Base-by-base conservation (phyloP, 2,888 invertebrate species). In the Drosophila gaucha region DNA sequence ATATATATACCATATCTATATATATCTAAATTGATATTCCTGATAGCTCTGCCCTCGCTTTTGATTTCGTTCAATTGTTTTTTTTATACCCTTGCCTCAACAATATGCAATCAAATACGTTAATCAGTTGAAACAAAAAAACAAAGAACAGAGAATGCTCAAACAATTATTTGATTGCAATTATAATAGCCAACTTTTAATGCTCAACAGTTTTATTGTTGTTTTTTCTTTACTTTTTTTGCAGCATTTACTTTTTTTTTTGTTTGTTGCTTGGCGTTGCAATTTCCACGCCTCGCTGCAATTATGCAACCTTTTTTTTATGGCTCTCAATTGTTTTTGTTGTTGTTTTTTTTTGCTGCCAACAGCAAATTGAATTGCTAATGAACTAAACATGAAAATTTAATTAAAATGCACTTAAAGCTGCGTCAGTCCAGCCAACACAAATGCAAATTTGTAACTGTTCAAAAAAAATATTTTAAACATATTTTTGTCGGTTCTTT, bases 311-410 rank as follows among this genome's bases (percentile, higher is more conserved):
- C 57, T 57, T 78, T n/a, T n/a, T 69, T 75, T 67, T 76, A 70
- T 67, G 38, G 24, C 47, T 58, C 35, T 50, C 36, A 9, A 47
- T 58, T 62, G 47, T 57, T 72, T 33, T 56, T 59, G 39, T 49
- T 60, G 50, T 35, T 57, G 9, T 35, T 30, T 26, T 36, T 9
- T 24, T 24, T 56, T 50, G 64, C 66, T 64, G 44, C 56, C 60
- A 60, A 59, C 74, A 68, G 66, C 69, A 66, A 83, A 85, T 85
- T 80, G 77, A 85, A 84, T 85, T 82, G 68, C 82, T 80, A 82
- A 83, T 83, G 83, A 80, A 71, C 71, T 82, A 60, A 77, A 76
- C 80, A 74, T 78, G 72, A 64, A 82, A 80, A 74, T 70, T 77
- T 74, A 75, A 84, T 84, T 75, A 71, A 80, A 82, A 71, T 71